Conservation (phyloP, 1,140 invertebrate genomes). For the Lerema accius region DNA sequence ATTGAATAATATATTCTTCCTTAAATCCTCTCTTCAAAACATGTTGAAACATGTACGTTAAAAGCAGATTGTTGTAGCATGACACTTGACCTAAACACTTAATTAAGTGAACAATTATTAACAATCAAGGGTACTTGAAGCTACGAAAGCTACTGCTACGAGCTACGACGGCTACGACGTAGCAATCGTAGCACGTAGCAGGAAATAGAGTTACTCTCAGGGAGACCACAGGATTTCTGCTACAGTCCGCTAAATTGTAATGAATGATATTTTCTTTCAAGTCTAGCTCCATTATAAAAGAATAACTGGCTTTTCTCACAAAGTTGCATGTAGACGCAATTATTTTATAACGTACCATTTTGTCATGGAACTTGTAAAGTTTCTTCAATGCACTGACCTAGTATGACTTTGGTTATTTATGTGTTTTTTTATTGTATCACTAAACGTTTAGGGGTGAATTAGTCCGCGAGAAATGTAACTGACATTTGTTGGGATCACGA, state of each 20-base stretch:
- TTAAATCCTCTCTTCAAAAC: no score
- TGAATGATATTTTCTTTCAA: conserved; percentile 58
- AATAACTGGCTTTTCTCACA: conserved; percentile 1
- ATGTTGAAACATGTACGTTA: no score
- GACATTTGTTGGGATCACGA: conserved; percentile 77
- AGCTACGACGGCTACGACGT: conserved; percentile 49
- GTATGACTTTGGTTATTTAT: no score
- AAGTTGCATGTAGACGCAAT: conserved; percentile 1
- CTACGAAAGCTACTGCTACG: conserved; percentile 55
- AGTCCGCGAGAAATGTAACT: conserved; percentile 62
- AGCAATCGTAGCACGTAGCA: conserved; percentile 70
- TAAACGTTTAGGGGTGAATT: conserved; percentile 50
- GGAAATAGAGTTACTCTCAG: conserved; percentile 71
- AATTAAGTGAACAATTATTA: conserved; percentile 63
- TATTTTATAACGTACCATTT: no score
- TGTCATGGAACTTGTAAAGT: no score
- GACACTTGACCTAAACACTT: conserved; percentile 49
- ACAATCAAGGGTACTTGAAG: conserved; percentile 61
- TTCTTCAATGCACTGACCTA: no score
- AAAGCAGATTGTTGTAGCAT: conserved; percentile 11
- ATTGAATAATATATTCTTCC: no score
- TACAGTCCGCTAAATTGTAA: conserved; percentile 67
- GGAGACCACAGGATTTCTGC: conserved; percentile 60
- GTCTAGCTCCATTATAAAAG: conserved; percentile 25
- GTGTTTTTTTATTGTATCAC: conserved; percentile 31